Conservation (phyloP, 2,113 vertebrate genomes). For the Erythrocercus mccallii region DNA sequence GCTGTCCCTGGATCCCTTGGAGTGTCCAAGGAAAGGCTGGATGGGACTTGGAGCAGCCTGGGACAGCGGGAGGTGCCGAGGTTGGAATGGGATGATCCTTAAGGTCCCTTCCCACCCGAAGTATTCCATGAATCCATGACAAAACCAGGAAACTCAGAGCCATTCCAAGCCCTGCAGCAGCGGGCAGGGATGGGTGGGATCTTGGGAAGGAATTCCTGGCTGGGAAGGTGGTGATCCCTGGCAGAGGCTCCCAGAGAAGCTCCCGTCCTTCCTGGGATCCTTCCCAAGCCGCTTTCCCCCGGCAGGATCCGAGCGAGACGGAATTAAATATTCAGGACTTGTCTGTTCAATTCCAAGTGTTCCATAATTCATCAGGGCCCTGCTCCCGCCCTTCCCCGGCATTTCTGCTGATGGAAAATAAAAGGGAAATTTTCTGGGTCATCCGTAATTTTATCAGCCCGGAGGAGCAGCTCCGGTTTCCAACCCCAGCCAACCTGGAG, state of each 20-base stretch:
- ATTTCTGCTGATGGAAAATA: not conserved
- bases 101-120: not conserved
- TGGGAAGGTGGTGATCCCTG: no score
- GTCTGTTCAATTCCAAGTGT: not conserved
- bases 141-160: accelerated
- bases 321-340: slow-evolving; percentile 38
- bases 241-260: not conserved
- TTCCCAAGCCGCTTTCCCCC: not conserved
- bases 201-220: not conserved
- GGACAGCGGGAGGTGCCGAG: not conserved
- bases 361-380: slow-evolving; percentile 40
- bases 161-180: not conserved
- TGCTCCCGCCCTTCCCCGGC: not conserved
- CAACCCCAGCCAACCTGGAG: not conserved
- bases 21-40: accelerated
- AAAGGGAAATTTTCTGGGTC: slow-evolving; percentile 36
- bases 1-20: not conserved
- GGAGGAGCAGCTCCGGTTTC: not conserved
- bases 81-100: not conserved
- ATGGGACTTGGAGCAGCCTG: no score
- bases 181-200: not conserved
- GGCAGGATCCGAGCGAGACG: not conserved
- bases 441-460: not conserved
- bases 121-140: not conserved
- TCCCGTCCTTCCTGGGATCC: not conserved